phyloP scores from a whole-genome alignment of 2,113 vertebrate species.

The Tylochromis polylepis region DNA sequence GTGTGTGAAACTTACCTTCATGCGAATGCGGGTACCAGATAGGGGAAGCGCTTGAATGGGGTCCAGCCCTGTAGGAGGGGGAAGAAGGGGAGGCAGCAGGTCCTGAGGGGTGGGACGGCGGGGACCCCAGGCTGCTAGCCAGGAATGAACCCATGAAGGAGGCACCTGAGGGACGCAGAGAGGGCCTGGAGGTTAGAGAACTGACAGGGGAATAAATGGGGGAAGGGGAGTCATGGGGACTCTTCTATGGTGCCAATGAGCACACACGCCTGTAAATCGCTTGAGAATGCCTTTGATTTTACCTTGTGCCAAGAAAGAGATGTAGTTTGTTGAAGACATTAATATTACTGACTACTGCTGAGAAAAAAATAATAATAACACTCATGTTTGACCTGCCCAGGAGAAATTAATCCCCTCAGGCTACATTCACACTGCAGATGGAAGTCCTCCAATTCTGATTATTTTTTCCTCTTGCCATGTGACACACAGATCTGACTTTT shows the following conservation, averaged over 20 bases:
- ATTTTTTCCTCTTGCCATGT: neutral
- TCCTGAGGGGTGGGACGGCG: conserved; percentile 79
- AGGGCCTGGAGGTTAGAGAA: conserved; percentile 10
- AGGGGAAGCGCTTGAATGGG: conserved; percentile 88
- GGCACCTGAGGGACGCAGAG: conserved; percentile 69
- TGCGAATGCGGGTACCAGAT: conserved; percentile 98
- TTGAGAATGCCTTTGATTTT: neutral
- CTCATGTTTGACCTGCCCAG: neutral
- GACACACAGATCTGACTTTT: neutral
- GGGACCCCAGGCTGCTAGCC: conserved; percentile 87
- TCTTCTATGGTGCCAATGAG: neutral
- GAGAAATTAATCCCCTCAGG: conserved; percentile 13
- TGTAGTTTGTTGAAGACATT: neutral
- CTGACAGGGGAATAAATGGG: neutral
- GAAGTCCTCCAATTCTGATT: conserved; percentile 9
- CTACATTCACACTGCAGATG: neutral
- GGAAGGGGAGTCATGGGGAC: neutral
- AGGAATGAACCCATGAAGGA: conserved; percentile 98
- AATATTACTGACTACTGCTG: neutral
- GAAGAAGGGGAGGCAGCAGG: conserved; percentile 84
- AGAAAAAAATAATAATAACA: conserved; percentile 18
- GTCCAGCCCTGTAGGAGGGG: conserved; percentile 81
- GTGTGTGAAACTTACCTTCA: conserved; percentile 80
- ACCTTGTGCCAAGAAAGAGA: neutral
- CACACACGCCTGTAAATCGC: neutral